Base-by-base conservation (phyloP, 2,888 invertebrate genomes). In the Mayetiola destructor region DNA sequence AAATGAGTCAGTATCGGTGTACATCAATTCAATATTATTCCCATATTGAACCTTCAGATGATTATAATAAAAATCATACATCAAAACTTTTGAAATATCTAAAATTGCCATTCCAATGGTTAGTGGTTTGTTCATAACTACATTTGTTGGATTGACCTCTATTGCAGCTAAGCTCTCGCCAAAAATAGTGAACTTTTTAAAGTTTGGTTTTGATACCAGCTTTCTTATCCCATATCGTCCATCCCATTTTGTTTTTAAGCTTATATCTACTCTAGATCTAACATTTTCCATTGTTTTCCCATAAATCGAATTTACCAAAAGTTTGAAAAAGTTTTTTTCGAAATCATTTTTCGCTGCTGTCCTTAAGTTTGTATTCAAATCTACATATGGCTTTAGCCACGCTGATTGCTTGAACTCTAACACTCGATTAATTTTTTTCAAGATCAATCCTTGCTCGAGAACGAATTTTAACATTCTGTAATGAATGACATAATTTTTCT, bases 91-190 rank as follows among this genome's bases (percentile, higher is more conserved):
- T 35, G 59, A 59, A 21, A 55, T 55, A 6, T 73, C 72, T 48
- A 73, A 60, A 56, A 72, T 65, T 12, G 60, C 39, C 18, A 70
- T 65, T 12, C 70, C 71, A 1, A 67, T 60, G 59, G 70, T 71
- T 23, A 73, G 65, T 1, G 70, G 70, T 64, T 69, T 69, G 61
- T 69, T 64, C 40, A 67, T 66, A 20, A 55, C 27, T 9, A 69
- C 59, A 35, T 61, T 59, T 1, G 59, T 32, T 60, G 63, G 63
- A n/a, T 61, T n/a, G n/a, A n/a, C n/a, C n/a, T n/a, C n/a, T n/a
- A n/a, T n/a, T n/a, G n/a, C n/a, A n/a, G n/a, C n/a, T n/a, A n/a
- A n/a, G n/a, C n/a, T n/a, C n/a, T n/a, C n/a, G n/a, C n/a, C n/a
- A n/a, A n/a, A n/a, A 37, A 68, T 66, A 1, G 59, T 59, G 5